Evolutionary conservation across 1,140 invertebrate species (phyloP), one percentile per base, ranked within the genome.

Genomic region (Latrodectus geometricus): DNA sequence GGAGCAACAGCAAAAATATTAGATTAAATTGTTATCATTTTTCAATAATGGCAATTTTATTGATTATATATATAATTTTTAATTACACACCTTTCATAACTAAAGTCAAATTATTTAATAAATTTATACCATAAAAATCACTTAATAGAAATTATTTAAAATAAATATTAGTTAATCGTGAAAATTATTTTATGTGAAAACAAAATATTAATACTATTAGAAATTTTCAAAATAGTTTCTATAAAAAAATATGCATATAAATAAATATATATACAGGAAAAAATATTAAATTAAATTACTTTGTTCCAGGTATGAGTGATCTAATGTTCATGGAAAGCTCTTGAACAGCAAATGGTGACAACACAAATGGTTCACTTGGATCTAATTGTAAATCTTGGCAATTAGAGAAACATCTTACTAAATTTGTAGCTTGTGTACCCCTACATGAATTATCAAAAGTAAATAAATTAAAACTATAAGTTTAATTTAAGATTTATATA

Each of bases 261-360:
- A 11, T 9, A 72, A 72, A 48, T 20, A 14, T 48, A 20, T n/a
- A 1, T 3, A 69, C 68, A 69, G 9, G 2, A 23, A 69, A 69
- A 69, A 69, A 23, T 52, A 50, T 78, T 12, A 69, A 23, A 9
- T 17, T 5, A 15, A 21, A 4, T 85, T 74, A 88, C 87, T 77
- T 88, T n/a, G 49, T 78, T n/a, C 87, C 87, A 15, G 80, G 78
- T 15, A 85, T 21, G 21, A 76, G 54, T 23, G 73, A 84, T 49
- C 73, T 78, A 9, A 79, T 54, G 17, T 78, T 84, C 72, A 88
- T 83, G 7, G 82, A 82, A 8, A 87, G 23, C 35, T 87, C 74
- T 68, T 88, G 87, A 12, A 84, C 72, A 23, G 88, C 77, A 74
- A 77, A 75, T 14, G 88, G 80, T 5, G 86, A 77, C 20, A 88